Percentiles rank a stretch among this genome's conserved stretches.
Conservation (phyloP, 1,140 invertebrate species). For the Vanessa tameamea region DNA sequence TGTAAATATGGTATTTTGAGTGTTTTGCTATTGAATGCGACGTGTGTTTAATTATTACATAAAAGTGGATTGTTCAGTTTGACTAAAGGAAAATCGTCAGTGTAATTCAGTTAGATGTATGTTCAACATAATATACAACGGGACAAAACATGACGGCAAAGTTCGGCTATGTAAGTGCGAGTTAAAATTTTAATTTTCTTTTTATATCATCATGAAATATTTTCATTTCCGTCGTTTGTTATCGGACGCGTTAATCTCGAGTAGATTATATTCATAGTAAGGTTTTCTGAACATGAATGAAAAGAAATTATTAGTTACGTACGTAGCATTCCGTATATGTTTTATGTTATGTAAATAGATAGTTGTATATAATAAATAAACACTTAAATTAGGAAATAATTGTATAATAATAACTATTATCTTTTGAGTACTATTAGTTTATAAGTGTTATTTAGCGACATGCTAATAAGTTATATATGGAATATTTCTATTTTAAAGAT, state of each 20-base stretch:
- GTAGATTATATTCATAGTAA: conserved; percentile 22
- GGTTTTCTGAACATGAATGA: conserved; percentile 41
- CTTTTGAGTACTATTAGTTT: conserved; percentile 32
- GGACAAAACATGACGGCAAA: conserved; percentile 82
- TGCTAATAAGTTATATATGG: conserved; percentile 21
- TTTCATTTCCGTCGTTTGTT: conserved; percentile 41
- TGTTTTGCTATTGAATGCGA: conserved; percentile 71
- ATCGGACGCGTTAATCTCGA: conserved; percentile 37
- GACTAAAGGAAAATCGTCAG: conserved; percentile 67
- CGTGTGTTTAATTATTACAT: conserved; percentile 75
- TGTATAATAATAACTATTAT: conserved; percentile 32
- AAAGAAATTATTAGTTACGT: conserved; percentile 36
- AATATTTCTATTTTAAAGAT: conserved; percentile 18
- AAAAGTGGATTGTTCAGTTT: conserved; percentile 78
- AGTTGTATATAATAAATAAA: conserved; percentile 33
- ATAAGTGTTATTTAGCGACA: conserved; percentile 13
- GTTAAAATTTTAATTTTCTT: conserved; percentile 40
- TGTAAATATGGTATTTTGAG: conserved; percentile 73
- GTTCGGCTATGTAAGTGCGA: conserved; percentile 80
- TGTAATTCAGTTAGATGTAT: conserved; percentile 78
- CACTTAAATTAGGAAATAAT: conserved; percentile 37
- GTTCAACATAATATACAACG: conserved; percentile 79
- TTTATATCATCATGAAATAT: conserved; percentile 33
- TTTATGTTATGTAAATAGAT: conserved; percentile 7
- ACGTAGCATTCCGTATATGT: conserved; percentile 24